Evolutionary conservation across 2,113 vertebrate species (phyloP).

Genomic region (Lophura nycthemera): DNA sequence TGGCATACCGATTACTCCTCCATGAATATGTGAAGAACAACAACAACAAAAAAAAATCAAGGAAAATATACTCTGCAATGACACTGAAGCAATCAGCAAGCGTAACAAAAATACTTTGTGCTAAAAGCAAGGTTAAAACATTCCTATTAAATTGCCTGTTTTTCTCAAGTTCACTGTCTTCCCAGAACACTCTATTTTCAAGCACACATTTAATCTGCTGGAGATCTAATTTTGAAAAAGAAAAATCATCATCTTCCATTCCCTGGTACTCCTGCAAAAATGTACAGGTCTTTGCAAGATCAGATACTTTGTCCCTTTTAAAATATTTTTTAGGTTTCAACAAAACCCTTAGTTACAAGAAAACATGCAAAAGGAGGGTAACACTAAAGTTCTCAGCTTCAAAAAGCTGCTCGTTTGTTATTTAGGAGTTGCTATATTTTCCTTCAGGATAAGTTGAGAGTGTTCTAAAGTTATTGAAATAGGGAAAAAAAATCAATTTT

Average conservation of each 20-base stretch:
- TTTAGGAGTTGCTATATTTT: background rate
- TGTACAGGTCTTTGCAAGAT: background rate
- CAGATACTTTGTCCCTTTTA: background rate
- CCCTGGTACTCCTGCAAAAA: background rate
- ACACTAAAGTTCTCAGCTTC: background rate
- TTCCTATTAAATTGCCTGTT: background rate
- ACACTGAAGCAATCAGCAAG: background rate
- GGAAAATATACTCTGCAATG: background rate
- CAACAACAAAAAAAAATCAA: background rate
- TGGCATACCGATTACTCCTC: background rate
- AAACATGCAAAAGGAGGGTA: background rate
- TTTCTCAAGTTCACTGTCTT: slow-evolving; percentile 38
- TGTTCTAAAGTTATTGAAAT: slow-evolving; percentile 20
- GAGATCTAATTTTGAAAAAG: background rate
- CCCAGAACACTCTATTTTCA: background rate
- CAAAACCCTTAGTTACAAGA: background rate
- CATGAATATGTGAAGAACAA: background rate
- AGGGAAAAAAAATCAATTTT: background rate
- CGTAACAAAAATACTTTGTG: background rate
- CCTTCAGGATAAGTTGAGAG: background rate
- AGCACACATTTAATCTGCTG: background rate
- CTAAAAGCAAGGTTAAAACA: slow-evolving; percentile 11
- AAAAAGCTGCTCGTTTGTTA: background rate
- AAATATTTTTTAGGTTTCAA: background rate
- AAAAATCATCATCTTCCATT: background rate